Evolutionary conservation across 53 echinoderm and acorn worm species (phyloP).

Genomic region (Luidia sarsii): DNA sequence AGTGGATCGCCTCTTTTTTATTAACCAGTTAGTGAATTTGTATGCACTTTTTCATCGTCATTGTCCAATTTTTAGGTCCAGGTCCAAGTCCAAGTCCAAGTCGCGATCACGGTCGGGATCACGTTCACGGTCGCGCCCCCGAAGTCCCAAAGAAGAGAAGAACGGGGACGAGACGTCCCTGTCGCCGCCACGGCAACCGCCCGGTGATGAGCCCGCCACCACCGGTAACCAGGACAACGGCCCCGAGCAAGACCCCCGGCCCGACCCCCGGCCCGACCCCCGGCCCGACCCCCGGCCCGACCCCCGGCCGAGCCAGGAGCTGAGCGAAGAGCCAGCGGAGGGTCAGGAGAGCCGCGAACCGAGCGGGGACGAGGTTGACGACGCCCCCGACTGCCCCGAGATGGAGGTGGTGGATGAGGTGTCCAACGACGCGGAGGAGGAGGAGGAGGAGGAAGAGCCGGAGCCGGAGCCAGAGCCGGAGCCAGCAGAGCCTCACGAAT

Average conservation of each 20-base stretch:
- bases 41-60: not conserved
- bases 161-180: not conserved
- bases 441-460: too few relatives aligned
- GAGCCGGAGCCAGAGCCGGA: too few relatives aligned
- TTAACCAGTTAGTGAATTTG: too few relatives aligned
- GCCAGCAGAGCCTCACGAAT: too few relatives aligned
- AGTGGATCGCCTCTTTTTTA: too few relatives aligned
- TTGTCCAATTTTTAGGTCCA: not conserved
- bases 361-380: not conserved
- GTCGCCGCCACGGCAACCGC: not conserved
- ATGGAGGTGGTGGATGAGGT: too few relatives aligned
- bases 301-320: not conserved
- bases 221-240: not conserved
- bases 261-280: too few relatives aligned
- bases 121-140: not conserved
- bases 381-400: too few relatives aligned
- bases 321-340: not conserved
- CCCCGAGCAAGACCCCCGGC: not conserved
- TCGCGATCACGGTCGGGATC: constrained; percentile 24
- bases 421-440: too few relatives aligned
- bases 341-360: too few relatives aligned
- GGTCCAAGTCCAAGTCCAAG: constrained; percentile 6
- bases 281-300: too few relatives aligned
- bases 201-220: not conserved
- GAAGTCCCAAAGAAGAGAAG: too few relatives aligned